Conservation (phyloP, 92 coral and sea anemone genomes). For the Porites lobata region DNA sequence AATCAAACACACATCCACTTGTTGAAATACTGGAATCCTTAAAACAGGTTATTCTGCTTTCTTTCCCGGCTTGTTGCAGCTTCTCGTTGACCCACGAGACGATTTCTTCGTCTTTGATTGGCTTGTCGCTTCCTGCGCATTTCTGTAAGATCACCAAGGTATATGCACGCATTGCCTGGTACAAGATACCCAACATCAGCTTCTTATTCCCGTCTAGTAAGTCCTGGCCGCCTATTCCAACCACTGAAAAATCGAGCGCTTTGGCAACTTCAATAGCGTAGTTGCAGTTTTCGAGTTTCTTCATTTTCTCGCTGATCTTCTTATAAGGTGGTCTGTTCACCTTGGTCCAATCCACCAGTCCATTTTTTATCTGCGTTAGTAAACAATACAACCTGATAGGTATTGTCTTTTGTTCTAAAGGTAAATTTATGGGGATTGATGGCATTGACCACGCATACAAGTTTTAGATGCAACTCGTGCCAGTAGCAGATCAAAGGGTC, state of each 20-base stretch:
- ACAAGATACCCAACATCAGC: slow-evolving; percentile 85
- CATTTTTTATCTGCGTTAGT: slow-evolving; percentile 74
- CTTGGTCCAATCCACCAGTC: slow-evolving; percentile 88
- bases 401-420: background rate
- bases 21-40: slow-evolving; percentile 85
- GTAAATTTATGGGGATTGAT: too few relatives aligned
- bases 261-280: slow-evolving; percentile 86
- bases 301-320: slow-evolving; percentile 92
- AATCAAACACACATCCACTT: slow-evolving; percentile 80
- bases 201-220: slow-evolving; percentile 83
- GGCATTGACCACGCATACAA: too few relatives aligned
- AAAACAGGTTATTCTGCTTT: slow-evolving; percentile 73
- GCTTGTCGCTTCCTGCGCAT: slow-evolving; percentile 87
- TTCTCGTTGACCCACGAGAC: slow-evolving; percentile 93
- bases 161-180: slow-evolving; percentile 98
- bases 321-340: slow-evolving; percentile 94
- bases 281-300: slow-evolving; percentile 96
- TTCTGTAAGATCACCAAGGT: slow-evolving; percentile 89
- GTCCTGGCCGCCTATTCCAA: slow-evolving; percentile 97
- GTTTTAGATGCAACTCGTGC: too few relatives aligned
- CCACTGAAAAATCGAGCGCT: slow-evolving; percentile 90
- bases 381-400: background rate
- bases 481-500: too few relatives aligned
- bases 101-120: slow-evolving; percentile 87
- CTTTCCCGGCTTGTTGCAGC: slow-evolving; percentile 71